phyloP scores from a whole-genome alignment of 2,113 vertebrate species.

The Sinocyclocheilus grahami region DNA sequence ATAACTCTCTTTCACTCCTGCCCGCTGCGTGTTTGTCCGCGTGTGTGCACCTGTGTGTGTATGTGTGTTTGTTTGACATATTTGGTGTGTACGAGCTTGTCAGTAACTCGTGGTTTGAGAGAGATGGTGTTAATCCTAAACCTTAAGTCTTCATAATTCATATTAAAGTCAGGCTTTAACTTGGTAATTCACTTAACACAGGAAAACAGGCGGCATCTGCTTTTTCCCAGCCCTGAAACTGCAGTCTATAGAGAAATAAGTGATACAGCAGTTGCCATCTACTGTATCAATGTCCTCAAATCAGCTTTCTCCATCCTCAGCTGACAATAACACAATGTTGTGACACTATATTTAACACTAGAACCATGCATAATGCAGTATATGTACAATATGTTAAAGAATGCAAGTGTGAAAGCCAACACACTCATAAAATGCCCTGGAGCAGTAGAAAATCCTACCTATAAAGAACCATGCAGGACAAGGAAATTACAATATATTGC shows the following conservation, averaged over 20 bases:
- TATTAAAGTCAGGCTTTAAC: constrained; percentile 51
- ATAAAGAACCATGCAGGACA: not conserved
- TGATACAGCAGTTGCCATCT: not conserved
- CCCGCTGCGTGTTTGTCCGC: not conserved
- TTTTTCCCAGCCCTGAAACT: constrained; percentile 29
- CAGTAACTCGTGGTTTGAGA: constrained; percentile 34
- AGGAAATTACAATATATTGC: not conserved
- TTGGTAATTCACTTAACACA: constrained; percentile 56
- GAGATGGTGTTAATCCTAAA: constrained; percentile 51
- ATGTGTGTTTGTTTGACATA: constrained; percentile 16
- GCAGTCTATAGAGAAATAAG: not conserved
- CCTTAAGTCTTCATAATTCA: constrained; percentile 44
- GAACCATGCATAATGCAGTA: constrained; percentile 7
- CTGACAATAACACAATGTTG: constrained; percentile 16
- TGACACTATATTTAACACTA: not conserved
- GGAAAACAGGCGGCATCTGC: constrained; percentile 28
- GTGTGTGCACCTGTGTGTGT: not conserved
- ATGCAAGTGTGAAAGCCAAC: not conserved
- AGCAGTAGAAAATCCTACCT: not conserved
- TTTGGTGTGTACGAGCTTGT: constrained; percentile 40
- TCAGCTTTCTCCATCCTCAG: constrained; percentile 7
- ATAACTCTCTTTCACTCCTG: constrained; percentile 41
- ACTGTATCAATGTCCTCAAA: constrained; percentile 28
- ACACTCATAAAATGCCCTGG: not conserved
- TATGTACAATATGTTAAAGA: not conserved